phyloP scores from a whole-genome alignment of 2,113 vertebrate genomes.

The Tychaedon coryphoeus region DNA sequence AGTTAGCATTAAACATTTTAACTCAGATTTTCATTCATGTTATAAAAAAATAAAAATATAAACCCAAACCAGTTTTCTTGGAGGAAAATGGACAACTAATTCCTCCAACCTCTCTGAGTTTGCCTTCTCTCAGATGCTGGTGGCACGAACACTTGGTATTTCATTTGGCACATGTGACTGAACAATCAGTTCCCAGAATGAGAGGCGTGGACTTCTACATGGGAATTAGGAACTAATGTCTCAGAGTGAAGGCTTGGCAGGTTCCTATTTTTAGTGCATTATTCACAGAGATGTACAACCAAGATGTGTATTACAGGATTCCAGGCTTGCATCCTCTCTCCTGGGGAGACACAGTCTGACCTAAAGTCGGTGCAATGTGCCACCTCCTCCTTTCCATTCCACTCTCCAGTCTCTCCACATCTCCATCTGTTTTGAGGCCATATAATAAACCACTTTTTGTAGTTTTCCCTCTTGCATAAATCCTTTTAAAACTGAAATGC shows the following conservation, averaged over 20 bases:
- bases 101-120: background rate
- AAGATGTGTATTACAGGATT: background rate
- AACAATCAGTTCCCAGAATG: background rate
- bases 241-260: background rate
- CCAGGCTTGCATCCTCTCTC: background rate
- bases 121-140: background rate
- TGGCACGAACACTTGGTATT: background rate
- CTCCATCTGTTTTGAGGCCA: background rate
- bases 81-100: background rate
- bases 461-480: background rate
- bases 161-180: background rate
- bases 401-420: background rate
- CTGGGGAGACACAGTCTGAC: background rate
- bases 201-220: background rate
- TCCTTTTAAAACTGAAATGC: background rate
- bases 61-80: background rate
- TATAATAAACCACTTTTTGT: background rate
- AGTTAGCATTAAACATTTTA: background rate
- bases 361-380: background rate
- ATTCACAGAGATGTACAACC: background rate
- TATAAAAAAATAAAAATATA: background rate
- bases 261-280: background rate
- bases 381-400: slow-evolving; percentile 1
- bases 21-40: background rate
- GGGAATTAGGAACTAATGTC: background rate